Conservation (phyloP, 2,888 invertebrate species). For the Polyploca ridens region DNA sequence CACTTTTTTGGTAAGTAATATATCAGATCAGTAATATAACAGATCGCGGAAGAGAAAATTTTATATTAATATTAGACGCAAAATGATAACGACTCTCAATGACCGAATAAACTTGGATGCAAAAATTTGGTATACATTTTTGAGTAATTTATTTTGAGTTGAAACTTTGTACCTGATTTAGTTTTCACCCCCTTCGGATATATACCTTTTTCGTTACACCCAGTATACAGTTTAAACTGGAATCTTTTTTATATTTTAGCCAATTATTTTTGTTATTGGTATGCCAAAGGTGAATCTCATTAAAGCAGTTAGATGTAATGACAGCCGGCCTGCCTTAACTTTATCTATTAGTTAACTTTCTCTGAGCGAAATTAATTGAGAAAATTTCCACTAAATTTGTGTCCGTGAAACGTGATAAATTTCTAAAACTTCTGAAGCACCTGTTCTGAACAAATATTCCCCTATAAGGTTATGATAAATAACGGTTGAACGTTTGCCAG, state of each 20-base stretch:
- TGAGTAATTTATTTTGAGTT: no score
- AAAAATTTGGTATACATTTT: no score
- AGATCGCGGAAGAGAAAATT: no score
- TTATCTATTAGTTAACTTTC: constrained; percentile 53
- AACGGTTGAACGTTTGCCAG: constrained; percentile 21
- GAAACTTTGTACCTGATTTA: no score
- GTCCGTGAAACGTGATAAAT: constrained; percentile 51
- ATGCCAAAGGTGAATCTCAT: constrained; percentile 45
- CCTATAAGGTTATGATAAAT: constrained; percentile 21
- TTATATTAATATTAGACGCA: no score
- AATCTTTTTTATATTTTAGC: constrained; percentile 19
- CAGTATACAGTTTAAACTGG: neutral
- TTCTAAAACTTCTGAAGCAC: constrained; percentile 42
- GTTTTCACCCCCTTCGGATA: no score
- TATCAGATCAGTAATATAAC: no score
- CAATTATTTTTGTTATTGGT: constrained; percentile 31
- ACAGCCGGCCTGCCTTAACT: constrained; percentile 48
- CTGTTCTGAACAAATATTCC: constrained; percentile 42
- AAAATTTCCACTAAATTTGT: constrained; percentile 55
- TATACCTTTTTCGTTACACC: no score
- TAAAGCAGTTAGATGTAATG: constrained; percentile 47
- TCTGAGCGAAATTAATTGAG: constrained; percentile 57
- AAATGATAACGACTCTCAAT: no score
- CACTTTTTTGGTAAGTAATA: no score
- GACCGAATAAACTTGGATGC: no score